Base-by-base conservation (phyloP, 1,140 invertebrate genomes). In the Papilio polytes region DNA sequence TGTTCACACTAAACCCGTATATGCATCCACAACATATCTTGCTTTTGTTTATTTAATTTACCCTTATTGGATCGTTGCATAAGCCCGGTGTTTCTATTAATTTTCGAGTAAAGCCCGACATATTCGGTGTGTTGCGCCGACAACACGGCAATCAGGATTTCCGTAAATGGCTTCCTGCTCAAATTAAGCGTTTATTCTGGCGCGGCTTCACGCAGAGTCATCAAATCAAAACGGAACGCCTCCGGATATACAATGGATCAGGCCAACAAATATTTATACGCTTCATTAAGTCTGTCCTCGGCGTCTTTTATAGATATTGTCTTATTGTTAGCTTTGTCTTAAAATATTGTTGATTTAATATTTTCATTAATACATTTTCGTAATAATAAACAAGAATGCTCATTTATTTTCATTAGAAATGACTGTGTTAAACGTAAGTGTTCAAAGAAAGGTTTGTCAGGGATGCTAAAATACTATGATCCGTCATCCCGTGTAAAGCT, bases 181-280 rank as follows among this genome's bases (percentile, higher is more conserved):
- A 87, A 88, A 89, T 89, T 85, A 87, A 86, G 53, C 83, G 85
- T 82, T 86, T 82, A 85, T 85, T 86, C 87, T 83, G 83, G 74
- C 78, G 70, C 56, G 74, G 63, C 77, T 83, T 84, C 82, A 83
- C 83, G 81, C 82, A 31, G 41, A 79, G 84, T 89, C 87, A 85
- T 87, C 87, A 82, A 88, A 89, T 88, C 87, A 86, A 83, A 78
- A 63, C 66, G 80, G 63, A 56, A 51, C 66, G 81, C 74, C 41
- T 41, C 72, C 72, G 72, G 72, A 74, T n/a, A 74, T 46, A 74
- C 72, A 74, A 74, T 46, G 70, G 72, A 36, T 70, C 13, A 31
- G 36, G 2, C 72, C 20, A n/a, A 74, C 72, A 74, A 74, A 74
- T 74, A 74, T 74, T 74, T 76, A 76, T 26, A 51, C 36, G 36